Base-by-base conservation (phyloP, 1,140 invertebrate genomes). In the Cheumatopsyche charites region DNA sequence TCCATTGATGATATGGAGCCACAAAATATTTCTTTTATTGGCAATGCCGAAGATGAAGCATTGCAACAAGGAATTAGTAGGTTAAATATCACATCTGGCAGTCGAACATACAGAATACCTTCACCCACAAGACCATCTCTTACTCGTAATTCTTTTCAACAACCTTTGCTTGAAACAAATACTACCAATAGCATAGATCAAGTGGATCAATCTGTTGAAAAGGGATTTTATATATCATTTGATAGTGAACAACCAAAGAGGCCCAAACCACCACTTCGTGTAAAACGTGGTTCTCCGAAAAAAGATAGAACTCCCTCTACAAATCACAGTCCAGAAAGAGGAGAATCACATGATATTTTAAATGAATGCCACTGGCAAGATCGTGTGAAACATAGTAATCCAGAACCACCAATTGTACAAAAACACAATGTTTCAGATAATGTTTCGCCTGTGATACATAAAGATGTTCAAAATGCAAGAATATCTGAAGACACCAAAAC, bases 201-300 rank as follows among this genome's bases (percentile, higher is more conserved):
- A 49, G 82, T 81, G 47, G 87, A 87, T 69, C 78, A 83, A n/a
- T 84, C 81, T n/a, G 87, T 87, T 74, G 91, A 94, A 80, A 94
- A 94, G 83, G 94, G 94, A n/a, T 98, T 98, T 83, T 96, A 97
- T 80, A 95, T 97, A 78, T 94, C 94, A 21, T 95, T 97, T 80
- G 94, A 96, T 79, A 90, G 92, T 79, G 90, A 94, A 49, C 88
- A 88, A 70, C 94, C 94, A 2, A 95, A 94, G 80, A 87, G 94
- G 77, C 92, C 94, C 0, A 96, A 96, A 83, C 94, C 95, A 0
- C 92, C 93, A 26, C 82, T 96, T 13, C 85, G 92, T 72, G 86
- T 87, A 19, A 94, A 93, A 82, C 87, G 88, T 67, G 83, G 82
- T n/a, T 93, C 91, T 23, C 91, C 91, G 0, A 92, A 91, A 77